Base-by-base conservation (phyloP, 2,113 vertebrate genomes). In the Pluvialis apricaria region DNA sequence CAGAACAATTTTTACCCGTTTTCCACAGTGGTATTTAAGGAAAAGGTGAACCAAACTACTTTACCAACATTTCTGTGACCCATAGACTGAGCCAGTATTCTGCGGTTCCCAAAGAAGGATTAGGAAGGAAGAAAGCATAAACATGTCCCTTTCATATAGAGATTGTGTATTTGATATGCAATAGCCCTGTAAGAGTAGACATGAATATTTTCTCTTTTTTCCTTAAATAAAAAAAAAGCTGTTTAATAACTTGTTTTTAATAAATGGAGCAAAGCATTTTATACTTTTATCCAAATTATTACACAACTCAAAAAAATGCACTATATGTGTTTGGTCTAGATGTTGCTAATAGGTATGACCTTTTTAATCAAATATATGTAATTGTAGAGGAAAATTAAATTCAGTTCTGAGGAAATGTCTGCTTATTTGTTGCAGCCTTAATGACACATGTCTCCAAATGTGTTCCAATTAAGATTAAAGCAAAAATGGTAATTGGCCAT, bases 381-480 rank as follows among this genome's bases (percentile, higher is more conserved):
- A 72, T 44, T 92, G 25, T 55, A 91, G 60, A 93, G 45, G 70
- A 92, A 95, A 97, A 94, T 20, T n/a, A 96, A 94, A 96, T 95
- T 94, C 38, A 82, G 6, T 87, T 96, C 92, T 93, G 51, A 95
- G 40, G 28, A 80, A 95, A 91, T 78, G 31, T 82, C 81, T 95
- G 5, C 69, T 97, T 97, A 84, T 85, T 86, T 96, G 62, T 60
- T 94, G 64, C 70, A 94, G n/a, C 28, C 76, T 94, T 97, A 97
- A 97, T 95, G 95, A 89, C 78, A 96, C 32, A 70, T 44, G 42
- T 90, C 81, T 87, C 84, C 95, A 94, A 97, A 97, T 96, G 71
- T 96, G 82, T 92, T 96, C 68, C 80, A 97, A 94, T 97, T 97
- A 97, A 93, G 68, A 97, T 97, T 90, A 96, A 96, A 97, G 38